phyloP scores from a whole-genome alignment of 2,888 invertebrate species.

The Strigamia transsilvanica region DNA sequence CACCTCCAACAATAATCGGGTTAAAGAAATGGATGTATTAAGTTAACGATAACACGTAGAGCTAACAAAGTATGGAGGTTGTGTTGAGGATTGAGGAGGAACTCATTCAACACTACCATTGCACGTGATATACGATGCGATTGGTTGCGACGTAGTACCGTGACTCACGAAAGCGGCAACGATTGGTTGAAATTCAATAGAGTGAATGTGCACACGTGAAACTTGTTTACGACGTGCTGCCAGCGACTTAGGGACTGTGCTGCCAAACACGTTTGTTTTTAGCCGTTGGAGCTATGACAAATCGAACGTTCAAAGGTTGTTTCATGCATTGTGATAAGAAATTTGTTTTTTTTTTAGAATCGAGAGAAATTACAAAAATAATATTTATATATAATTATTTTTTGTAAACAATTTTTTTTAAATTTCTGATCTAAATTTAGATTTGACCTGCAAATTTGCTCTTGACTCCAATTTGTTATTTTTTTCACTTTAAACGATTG shows the following conservation, averaged over 20 bases:
- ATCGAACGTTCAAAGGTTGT: constrained; percentile 4
- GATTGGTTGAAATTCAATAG: not conserved
- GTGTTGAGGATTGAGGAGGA: not conserved
- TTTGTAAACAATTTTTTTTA: not conserved
- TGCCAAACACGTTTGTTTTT: not conserved
- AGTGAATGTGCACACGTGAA: constrained; percentile 4
- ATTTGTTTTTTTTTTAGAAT: too few relatives aligned
- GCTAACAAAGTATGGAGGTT: constrained; percentile 16
- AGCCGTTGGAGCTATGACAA: constrained; percentile 14
- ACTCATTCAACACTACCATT: constrained; percentile 55
- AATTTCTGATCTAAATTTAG: not conserved
- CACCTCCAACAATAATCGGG: not conserved
- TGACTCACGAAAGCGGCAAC: not conserved
- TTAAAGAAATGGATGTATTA: not conserved
- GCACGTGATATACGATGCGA: constrained; percentile 66
- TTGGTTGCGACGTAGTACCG: not conserved
- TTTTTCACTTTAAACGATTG: too few relatives aligned
- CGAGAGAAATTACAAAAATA: not conserved
- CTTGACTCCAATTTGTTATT: not conserved
- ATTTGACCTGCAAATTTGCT: not conserved
- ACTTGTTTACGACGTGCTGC: not conserved
- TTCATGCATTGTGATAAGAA: not conserved
- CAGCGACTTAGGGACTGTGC: not conserved
- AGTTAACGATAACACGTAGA: not conserved
- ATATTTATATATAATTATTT: not conserved